These are phyloP conservation scores for Notolabrus celidotus DNA, from an alignment of 2,797 vertebrate species.

Conservation along the genomic window DNA sequence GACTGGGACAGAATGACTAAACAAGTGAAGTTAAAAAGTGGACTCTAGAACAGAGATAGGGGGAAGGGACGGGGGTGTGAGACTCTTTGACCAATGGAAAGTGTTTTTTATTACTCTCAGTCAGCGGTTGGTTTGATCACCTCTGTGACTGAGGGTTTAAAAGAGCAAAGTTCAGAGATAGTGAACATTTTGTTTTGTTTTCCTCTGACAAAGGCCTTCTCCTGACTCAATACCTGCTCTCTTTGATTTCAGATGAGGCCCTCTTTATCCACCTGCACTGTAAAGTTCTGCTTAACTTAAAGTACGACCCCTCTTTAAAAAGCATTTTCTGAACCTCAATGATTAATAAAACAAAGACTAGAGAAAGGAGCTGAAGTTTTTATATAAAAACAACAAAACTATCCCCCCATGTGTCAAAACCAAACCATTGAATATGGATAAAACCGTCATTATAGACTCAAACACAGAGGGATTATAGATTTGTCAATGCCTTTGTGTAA, in stretches of 20 bases:
- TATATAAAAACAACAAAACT: too few relatives aligned
- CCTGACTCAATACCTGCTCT: not conserved
- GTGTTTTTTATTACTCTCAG: not conserved
- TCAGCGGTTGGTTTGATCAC: slow-evolving; percentile 43
- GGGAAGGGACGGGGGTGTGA: slow-evolving; percentile 62
- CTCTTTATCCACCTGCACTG: not conserved
- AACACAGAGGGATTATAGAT: too few relatives aligned
- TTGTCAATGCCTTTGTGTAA: too few relatives aligned
- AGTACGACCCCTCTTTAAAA: fast-evolving
- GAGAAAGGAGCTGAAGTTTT: too few relatives aligned
- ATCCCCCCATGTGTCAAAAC: too few relatives aligned
- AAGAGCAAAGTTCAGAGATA: slow-evolving; percentile 80
- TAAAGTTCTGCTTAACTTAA: not conserved
- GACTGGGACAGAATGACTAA: slow-evolving; percentile 35
- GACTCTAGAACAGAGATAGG: slow-evolving; percentile 38
- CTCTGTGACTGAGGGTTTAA: slow-evolving; percentile 36
- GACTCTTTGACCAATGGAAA: slow-evolving; percentile 70
- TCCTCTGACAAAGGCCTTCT: slow-evolving; percentile 9
- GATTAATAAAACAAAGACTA: too few relatives aligned
- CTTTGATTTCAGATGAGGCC: not conserved
- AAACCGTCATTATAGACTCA: too few relatives aligned
- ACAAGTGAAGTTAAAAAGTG: slow-evolving; percentile 60
- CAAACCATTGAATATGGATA: too few relatives aligned
- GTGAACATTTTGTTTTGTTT: slow-evolving; percentile 27
- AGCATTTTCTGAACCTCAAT: too few relatives aligned